Evolutionary conservation across 2,888 invertebrate genomes (phyloP).

Genomic region (Strigamia maritima): DNA sequence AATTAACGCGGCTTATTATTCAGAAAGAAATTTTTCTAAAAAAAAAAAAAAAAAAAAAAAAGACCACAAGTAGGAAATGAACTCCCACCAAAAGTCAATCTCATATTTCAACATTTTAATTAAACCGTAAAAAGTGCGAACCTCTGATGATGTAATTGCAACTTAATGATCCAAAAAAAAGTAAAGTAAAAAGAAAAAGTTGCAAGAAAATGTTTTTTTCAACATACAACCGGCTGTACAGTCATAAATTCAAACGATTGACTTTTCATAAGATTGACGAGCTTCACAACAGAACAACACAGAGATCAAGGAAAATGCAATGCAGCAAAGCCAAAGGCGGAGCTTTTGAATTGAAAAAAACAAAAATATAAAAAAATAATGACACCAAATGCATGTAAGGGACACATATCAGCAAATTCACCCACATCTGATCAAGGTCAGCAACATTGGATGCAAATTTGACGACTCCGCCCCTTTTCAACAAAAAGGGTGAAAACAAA

Average conservation of each 20-base stretch:
- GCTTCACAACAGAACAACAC: constrained; percentile 1
- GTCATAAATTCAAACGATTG: constrained; percentile 9
- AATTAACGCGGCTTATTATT: constrained; percentile 29
- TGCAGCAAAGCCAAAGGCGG: constrained; percentile 23
- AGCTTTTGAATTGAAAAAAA: background rate
- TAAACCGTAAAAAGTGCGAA: constrained; percentile 29
- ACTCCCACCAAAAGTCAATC: constrained; percentile 2
- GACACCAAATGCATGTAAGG: background rate
- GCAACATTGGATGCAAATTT: background rate
- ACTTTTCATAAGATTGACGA: constrained; percentile 14
- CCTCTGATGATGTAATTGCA: constrained; percentile 21
- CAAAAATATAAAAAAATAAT: background rate
- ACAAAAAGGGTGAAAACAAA: background rate
- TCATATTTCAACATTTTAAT: constrained; percentile 29
- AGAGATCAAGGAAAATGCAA: constrained; percentile 9
- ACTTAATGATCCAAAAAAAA: constrained; percentile 22
- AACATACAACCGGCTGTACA: background rate
- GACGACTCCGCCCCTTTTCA: constrained; percentile 3
- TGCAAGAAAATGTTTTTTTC: background rate
- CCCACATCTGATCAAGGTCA: background rate
- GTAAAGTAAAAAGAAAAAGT: background rate
- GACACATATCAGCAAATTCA: background rate
- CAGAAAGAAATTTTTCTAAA: background rate
- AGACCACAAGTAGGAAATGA: constrained; percentile 18
- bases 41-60: constrained; percentile 1